These are phyloP conservation scores for Pseudoips prasinana DNA, from an alignment of 2,888 invertebrate species.

Conservation along the genomic window DNA sequence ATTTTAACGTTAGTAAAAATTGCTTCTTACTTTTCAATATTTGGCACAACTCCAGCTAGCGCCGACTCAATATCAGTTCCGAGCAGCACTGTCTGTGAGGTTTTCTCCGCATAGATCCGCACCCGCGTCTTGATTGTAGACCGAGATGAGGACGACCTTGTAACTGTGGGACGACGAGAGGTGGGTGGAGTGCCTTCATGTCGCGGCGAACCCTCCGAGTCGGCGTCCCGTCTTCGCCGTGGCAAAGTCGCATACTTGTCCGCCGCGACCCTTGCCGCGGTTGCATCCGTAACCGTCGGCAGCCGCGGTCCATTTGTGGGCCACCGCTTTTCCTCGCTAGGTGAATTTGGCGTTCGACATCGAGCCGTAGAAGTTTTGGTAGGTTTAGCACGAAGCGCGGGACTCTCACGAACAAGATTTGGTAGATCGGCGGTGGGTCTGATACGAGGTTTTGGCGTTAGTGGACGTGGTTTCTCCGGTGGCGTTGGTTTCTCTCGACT, in stretches of 20 bases:
- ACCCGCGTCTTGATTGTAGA: conserved; percentile 70
- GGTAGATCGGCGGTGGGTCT: conserved; percentile 79
- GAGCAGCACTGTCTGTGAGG: conserved; percentile 89
- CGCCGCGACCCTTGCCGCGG: conserved; percentile 73
- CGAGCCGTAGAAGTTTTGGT: conserved; percentile 81
- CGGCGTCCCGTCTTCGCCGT: conserved; percentile 85
- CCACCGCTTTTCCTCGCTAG: conserved; percentile 88
- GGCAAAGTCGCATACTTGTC: conserved; percentile 91
- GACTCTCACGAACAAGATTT: conserved; percentile 73
- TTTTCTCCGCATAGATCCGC: conserved; percentile 90
- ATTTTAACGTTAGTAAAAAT: no score
- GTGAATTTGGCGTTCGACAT: conserved; percentile 83
- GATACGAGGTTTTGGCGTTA: conserved; percentile 73
- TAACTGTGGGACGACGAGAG: conserved; percentile 63
- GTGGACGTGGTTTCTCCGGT: conserved; percentile 70
- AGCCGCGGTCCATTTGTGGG: conserved; percentile 78
- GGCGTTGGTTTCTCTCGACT: conserved; percentile 82
- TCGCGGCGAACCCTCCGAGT: conserved; percentile 80
- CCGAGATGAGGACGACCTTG: conserved; percentile 65
- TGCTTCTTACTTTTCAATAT: conserved; percentile 68
- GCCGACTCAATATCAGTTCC: conserved; percentile 87
- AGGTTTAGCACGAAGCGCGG: conserved; percentile 69
- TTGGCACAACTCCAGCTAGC: conserved; percentile 82
- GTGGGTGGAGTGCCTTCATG: conserved; percentile 61
- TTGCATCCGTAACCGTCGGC: conserved; percentile 51